A percentile compares a stretch with the other conserved stretches of the same genome.
Conservation (phyloP, 2,113 vertebrate species). For the Psilopogon haemacephalus region DNA sequence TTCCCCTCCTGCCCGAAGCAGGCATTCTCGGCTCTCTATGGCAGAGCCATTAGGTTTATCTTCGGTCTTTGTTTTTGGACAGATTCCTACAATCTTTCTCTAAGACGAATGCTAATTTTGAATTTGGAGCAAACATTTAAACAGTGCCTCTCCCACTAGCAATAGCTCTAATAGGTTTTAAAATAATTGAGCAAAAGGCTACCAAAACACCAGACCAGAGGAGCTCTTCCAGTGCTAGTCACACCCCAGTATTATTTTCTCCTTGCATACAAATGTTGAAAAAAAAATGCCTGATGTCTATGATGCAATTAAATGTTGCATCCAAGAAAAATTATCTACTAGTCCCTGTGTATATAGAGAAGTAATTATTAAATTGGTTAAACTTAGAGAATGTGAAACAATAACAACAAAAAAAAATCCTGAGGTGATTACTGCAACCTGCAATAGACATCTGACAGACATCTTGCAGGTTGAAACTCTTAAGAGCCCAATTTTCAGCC, state of each 20-base stretch:
- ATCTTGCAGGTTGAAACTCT: background rate
- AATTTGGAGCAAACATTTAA: background rate
- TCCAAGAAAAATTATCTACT: background rate
- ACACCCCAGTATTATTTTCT: background rate
- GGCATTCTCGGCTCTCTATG: background rate
- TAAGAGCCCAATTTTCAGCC: background rate
- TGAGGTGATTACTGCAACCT: background rate
- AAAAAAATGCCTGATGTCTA: background rate
- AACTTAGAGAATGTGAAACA: background rate
- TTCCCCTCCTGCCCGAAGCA: background rate
- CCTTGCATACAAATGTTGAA: background rate
- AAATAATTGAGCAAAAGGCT: background rate
- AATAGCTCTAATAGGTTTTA: background rate
- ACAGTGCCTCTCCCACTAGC: background rate
- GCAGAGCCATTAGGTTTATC: constrained; percentile 13
- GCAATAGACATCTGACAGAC: background rate
- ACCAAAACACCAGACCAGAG: background rate
- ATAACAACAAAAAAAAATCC: background rate
- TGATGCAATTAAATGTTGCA: background rate
- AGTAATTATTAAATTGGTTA: background rate
- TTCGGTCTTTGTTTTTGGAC: constrained; percentile 2
- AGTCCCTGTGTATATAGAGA: background rate
- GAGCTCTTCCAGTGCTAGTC: background rate
- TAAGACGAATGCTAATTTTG: background rate
- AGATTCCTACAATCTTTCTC: background rate